Evolutionary conservation across 2,888 invertebrate genomes (phyloP).

Genomic region (Drosophila fungiperda): DNA sequence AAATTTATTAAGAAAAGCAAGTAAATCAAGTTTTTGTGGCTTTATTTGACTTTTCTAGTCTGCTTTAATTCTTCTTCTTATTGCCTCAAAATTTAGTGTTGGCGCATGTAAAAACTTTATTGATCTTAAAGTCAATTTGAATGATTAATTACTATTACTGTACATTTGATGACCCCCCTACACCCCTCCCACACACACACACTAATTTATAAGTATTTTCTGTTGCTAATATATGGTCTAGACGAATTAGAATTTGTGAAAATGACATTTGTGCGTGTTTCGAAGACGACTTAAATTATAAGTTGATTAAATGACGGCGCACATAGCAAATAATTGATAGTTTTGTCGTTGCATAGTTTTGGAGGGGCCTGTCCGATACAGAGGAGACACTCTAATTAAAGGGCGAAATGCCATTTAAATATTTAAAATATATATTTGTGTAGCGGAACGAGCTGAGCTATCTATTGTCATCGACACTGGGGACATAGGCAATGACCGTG

Average conservation of each 20-base stretch:
- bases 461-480: constrained; percentile 44
- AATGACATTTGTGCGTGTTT: constrained; percentile 74
- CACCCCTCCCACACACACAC: not conserved
- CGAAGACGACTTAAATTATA: constrained; percentile 48
- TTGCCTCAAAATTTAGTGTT: not conserved
- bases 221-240: constrained; percentile 3
- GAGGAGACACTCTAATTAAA: constrained; percentile 66
- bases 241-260: constrained; percentile 22
- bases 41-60: not conserved
- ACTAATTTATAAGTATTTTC: not conserved
- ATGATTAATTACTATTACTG: constrained; percentile 1
- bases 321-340: constrained; percentile 67
- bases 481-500: constrained; percentile 35
- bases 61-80: not conserved
- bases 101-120: not conserved
- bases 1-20: no score
- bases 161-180: not conserved
- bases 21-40: not conserved
- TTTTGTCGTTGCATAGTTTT: constrained; percentile 37
- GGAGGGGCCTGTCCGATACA: constrained; percentile 19
- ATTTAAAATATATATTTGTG: constrained; percentile 58
- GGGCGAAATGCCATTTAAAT: constrained; percentile 67
- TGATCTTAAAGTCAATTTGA: not conserved
- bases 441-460: constrained; percentile 24
- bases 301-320: constrained; percentile 48